Evolutionary conservation across 2,113 vertebrate genomes (phyloP).

Genomic region (Macheiramphus alcinus): DNA sequence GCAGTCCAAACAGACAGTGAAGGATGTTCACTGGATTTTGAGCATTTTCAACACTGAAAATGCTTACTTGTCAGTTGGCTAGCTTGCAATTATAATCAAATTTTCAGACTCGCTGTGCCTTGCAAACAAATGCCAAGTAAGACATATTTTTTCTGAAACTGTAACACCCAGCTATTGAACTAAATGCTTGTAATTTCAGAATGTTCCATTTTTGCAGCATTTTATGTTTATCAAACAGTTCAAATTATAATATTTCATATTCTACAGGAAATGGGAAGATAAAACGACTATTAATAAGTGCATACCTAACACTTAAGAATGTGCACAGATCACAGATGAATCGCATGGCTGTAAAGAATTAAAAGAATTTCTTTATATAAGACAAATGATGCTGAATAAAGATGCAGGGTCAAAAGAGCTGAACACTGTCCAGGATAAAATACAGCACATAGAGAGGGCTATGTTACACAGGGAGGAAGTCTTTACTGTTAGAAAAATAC

Average conservation of each 20-base stretch:
- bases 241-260: background rate
- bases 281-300: background rate
- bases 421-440: background rate
- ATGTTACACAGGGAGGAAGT: background rate
- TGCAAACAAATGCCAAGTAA: background rate
- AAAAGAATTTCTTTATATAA: background rate
- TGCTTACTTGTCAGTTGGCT: background rate
- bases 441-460: background rate
- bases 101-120: background rate
- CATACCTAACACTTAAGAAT: background rate
- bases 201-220: background rate
- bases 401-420: background rate
- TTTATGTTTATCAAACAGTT: background rate
- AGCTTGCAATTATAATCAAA: background rate
- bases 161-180: background rate
- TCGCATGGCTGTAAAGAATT: background rate
- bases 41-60: background rate
- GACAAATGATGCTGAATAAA: background rate
- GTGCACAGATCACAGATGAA: background rate
- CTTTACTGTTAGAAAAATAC: background rate
- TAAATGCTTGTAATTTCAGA: background rate
- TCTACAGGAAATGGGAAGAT: background rate
- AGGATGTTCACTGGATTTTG: background rate
- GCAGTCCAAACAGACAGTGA: background rate
- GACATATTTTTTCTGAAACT: background rate